A percentile compares a stretch with the other conserved stretches of the same genome.
Evolutionary conservation across 2,797 vertebrate species (phyloP).

Genomic region (Synanceia verrucosa): DNA sequence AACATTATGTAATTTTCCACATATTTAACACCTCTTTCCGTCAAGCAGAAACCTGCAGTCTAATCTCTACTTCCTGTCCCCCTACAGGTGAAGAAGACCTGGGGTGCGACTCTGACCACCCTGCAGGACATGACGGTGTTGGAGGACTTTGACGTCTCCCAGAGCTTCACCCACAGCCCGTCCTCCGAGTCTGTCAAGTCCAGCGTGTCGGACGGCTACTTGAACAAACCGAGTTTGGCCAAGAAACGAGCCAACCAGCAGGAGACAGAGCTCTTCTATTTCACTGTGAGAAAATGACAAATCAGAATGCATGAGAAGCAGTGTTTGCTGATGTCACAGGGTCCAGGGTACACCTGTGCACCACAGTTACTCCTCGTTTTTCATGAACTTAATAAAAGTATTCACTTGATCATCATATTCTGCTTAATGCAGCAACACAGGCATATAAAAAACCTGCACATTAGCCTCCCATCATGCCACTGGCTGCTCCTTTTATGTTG

Average conservation of each 20-base stretch:
- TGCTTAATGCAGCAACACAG: no score
- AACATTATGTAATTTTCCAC: no score
- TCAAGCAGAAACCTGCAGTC: rapidly evolving
- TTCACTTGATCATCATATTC: no score
- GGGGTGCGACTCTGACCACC: conserved; percentile 95
- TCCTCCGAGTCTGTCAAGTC: conserved; percentile 98
- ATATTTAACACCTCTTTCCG: no score
- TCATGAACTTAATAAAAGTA: no score
- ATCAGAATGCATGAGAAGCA: no score
- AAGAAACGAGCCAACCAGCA: conserved; percentile 97
- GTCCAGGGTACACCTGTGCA: no score
- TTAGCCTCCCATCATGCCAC: no score
- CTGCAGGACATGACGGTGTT: conserved; percentile 97
- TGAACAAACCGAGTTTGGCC: conserved; percentile 98
- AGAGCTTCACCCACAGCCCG: conserved; percentile 97
- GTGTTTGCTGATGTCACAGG: no score
- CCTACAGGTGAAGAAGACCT: conserved; percentile 96
- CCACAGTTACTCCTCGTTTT: no score
- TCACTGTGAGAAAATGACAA: conserved; percentile 87
- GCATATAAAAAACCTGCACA: no score
- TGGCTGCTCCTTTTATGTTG: no score
- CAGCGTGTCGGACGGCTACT: conserved; percentile 95
- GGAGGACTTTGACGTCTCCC: conserved; percentile 96
- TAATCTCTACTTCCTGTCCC: background rate
- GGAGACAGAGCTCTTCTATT: conserved; percentile 98